Evolutionary conservation across 1,140 invertebrate species (phyloP), one percentile per base, ranked within the genome.

Genomic region (Caenorhabditis brenneri): DNA sequence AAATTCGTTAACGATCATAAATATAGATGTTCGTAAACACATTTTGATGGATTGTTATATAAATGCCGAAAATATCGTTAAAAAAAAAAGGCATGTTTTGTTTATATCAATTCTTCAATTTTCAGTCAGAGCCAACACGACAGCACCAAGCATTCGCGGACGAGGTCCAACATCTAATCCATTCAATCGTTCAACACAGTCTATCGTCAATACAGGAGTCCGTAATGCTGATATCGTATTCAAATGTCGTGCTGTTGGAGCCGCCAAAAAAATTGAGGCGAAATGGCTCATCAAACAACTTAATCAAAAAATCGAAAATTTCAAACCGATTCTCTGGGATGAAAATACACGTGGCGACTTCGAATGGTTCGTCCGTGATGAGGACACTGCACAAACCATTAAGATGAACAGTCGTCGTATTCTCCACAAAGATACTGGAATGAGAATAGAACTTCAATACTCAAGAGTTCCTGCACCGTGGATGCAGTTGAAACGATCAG

Each of bases 281-380:
- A 74, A 74, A 24, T 74, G 65, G 65, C 65, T 74, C 22, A 74
- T 74, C 65, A 74, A 74, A 24, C 65, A 74, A 24, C 65, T 74
- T 9, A 74, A 74, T 42, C 65, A 74, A 12, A 74, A 42, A 74
- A 42, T 74, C 36, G 65, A 74, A 46, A 74, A 74, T 24, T 74
- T 74, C 65, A 74, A 74, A 15, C 65, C 65, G 15, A 5, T 74
- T 7, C 65, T 74, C n/a, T 74, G 65, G 65, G n/a, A 31, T 22
- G 65, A 74, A 12, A 74, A 74, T 36, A 42, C 36, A 10, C 65
- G 65, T 24, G 65, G 65, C 5, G 65, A 74, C 36, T 74, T 42
- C n/a, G 65, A 74, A 24, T 74, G 65, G 65, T 74, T 19, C 36
- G 65, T 74, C 15, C 65, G 65, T 3, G 65, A 74, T n/a, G 65